These are phyloP conservation scores for Drosophila grimshawi DNA, from an alignment of 1,140 invertebrate species.

Conservation along the genomic window DNA sequence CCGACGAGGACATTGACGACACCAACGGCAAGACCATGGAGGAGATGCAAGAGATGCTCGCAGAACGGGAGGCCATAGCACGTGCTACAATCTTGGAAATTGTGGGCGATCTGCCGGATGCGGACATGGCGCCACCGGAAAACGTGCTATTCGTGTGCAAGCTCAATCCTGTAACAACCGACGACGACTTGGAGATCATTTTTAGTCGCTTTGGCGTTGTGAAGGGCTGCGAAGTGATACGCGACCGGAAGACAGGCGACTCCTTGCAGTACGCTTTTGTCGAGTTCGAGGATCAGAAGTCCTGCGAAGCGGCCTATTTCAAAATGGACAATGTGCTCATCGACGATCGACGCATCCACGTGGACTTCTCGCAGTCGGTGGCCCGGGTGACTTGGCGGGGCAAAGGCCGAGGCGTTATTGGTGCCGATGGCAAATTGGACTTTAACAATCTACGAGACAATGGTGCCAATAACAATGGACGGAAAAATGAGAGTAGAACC, in stretches of 20 bases:
- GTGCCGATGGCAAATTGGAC: conserved; percentile 55
- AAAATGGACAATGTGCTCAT: conserved; percentile 99
- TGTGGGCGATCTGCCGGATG: conserved; percentile 98
- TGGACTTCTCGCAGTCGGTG: conserved; percentile 99
- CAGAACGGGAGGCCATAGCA: conserved; percentile 97
- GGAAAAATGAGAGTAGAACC: conserved; percentile 10
- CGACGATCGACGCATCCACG: conserved; percentile 99
- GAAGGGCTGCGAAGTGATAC: conserved; percentile 98
- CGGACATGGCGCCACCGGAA: conserved; percentile 98
- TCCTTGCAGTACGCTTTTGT: conserved; percentile 99
- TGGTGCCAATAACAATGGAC: neutral
- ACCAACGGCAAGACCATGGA: conserved; percentile 91
- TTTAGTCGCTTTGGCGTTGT: conserved; percentile 99
- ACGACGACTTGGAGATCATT: conserved; percentile 99
- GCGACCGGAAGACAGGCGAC: conserved; percentile 96
- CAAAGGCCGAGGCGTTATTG: conserved; percentile 90
- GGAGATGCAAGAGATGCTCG: conserved; percentile 95
- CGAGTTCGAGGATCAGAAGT: conserved; percentile 97
- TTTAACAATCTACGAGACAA: conserved; percentile 72
- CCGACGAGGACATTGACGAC: conserved; percentile 98
- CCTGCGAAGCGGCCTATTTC: conserved; percentile 99
- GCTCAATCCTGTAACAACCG: conserved; percentile 99
- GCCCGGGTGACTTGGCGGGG: conserved; percentile 95
- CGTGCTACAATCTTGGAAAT: conserved; percentile 99
- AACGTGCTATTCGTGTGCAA: conserved; percentile 99